Percentiles rank a stretch among this genome's conserved stretches.
phyloP scores from a whole-genome alignment of 2,113 vertebrate genomes.

The Benitochromis conjunctus region DNA sequence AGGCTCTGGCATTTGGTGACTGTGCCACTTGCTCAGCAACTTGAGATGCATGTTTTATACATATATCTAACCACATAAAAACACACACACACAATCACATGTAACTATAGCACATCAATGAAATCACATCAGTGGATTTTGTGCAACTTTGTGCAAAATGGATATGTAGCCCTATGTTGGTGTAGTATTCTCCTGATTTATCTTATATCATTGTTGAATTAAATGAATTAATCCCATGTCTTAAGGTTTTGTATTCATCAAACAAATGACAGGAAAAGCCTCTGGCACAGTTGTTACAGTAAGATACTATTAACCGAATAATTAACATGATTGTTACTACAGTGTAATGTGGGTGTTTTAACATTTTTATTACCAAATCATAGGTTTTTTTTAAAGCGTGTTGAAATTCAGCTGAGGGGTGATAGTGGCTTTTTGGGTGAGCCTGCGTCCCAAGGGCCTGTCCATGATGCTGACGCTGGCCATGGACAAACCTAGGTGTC shows the following conservation, averaged over 20 bases:
- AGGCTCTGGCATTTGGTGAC: constrained; percentile 32
- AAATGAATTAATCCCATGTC: neutral
- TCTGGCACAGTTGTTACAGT: neutral
- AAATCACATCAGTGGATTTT: no score
- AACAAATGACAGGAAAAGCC: neutral
- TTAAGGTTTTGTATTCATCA: neutral
- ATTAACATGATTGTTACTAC: neutral
- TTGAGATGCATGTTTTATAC: neutral
- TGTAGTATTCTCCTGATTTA: no score
- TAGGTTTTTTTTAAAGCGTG: neutral
- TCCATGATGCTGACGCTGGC: neutral
- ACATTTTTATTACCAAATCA: neutral
- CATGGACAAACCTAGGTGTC: neutral
- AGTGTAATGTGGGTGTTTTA: neutral
- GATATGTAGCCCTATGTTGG: no score
- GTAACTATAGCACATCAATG: neutral
- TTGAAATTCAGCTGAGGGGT: neutral
- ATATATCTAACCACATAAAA: neutral
- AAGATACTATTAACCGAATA: neutral
- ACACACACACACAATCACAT: neutral
- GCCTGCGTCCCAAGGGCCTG: rapidly evolving
- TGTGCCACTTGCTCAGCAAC: neutral
- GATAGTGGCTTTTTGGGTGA: neutral
- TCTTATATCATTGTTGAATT: neutral
- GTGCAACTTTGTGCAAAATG: no score